Evolutionary conservation across 2,113 vertebrate genomes (phyloP).

Genomic region (Opisthocomus hoazin): DNA sequence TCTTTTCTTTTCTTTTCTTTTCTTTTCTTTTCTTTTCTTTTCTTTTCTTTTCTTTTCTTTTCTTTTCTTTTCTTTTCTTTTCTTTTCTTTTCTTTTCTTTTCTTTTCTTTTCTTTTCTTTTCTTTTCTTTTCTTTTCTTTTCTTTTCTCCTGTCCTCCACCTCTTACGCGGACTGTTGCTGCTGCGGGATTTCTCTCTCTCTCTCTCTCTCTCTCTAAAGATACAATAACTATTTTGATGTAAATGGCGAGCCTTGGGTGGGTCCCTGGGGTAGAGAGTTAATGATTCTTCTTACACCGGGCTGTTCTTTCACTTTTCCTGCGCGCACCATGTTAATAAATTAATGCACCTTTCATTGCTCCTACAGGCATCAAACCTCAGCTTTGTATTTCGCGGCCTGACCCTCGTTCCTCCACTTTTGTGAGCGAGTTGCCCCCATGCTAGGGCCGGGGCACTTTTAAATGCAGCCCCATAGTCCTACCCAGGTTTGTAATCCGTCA

Average conservation of each 20-base stretch:
- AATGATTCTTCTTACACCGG: constrained; percentile 48
- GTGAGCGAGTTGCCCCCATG: constrained; percentile 66
- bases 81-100: too few species aligned
- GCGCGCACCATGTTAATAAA: constrained; percentile 26
- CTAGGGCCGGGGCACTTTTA: constrained; percentile 65
- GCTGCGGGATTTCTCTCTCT: background rate
- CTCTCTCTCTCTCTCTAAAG: background rate
- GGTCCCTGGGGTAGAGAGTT: constrained; percentile 59
- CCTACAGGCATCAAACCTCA: constrained; percentile 25
- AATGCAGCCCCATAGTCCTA: constrained; percentile 65
- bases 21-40: constrained; percentile 12
- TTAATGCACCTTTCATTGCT: constrained; percentile 48
- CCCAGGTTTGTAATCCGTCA: constrained; percentile 81
- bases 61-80: background rate
- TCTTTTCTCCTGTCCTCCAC: background rate
- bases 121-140: background rate
- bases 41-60: too few species aligned
- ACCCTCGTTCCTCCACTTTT: constrained; percentile 60
- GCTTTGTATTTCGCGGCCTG: constrained; percentile 60
- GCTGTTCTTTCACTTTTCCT: background rate
- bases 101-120: background rate
- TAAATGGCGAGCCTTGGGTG: constrained; percentile 60
- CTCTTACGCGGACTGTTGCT: background rate
- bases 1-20: constrained; percentile 44
- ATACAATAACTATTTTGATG: constrained; percentile 61